Conservation (phyloP, 2,888 invertebrate genomes). For the Eupelmus urozonus region DNA sequence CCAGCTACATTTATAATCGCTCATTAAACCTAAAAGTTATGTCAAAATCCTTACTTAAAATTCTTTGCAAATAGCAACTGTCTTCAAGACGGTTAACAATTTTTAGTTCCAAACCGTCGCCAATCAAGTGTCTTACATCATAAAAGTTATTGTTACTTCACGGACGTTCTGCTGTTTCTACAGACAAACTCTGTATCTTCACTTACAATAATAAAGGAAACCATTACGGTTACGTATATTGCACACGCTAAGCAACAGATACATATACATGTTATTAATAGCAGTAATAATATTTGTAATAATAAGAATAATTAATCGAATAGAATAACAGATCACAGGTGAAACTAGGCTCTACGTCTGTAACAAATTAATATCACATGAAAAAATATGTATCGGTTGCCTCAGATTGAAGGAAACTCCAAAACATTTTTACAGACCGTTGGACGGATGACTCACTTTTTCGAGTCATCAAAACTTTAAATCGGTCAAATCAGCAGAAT, state of each 20-base stretch:
- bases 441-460: conserved; percentile 68
- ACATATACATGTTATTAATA: conserved; percentile 39
- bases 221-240: conserved; percentile 51
- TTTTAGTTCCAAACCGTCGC: conserved; percentile 17
- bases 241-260: conserved; percentile 52
- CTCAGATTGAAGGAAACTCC: conserved; percentile 47
- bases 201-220: conserved; percentile 49
- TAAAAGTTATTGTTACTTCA: conserved; percentile 69
- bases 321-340: conserved; percentile 71
- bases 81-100: conserved; percentile 17
- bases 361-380: conserved; percentile 75
- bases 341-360: conserved; percentile 70
- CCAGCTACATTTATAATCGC: neutral
- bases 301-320: conserved; percentile 65
- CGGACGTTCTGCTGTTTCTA: conserved; percentile 63
- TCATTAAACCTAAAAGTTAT: conserved; percentile 25
- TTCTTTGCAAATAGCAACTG: conserved; percentile 14
- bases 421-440: conserved; percentile 61
- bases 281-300: conserved; percentile 23
- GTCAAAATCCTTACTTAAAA: conserved; percentile 17
- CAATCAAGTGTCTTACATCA: conserved; percentile 27
- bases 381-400: conserved; percentile 74
- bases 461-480: conserved; percentile 21
- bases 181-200: conserved; percentile 40
- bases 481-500: neutral